Base-by-base conservation (phyloP, 2,797 vertebrate species). In the Microchirus variegatus region DNA sequence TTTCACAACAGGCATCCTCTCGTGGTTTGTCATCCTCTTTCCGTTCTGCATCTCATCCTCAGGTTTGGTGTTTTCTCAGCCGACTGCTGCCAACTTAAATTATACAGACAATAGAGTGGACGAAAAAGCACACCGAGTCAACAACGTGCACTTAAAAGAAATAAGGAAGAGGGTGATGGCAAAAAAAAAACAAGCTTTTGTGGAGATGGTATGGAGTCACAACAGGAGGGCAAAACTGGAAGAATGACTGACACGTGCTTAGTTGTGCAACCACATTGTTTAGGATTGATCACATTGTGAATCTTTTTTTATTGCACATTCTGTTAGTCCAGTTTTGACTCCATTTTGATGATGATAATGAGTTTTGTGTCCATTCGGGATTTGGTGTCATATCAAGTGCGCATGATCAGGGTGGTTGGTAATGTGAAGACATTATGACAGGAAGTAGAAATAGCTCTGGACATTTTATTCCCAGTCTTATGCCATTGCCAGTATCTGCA, bases 31-130 rank as follows among this genome's bases (percentile, higher is more conserved):
- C 26, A 31, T 31, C 26, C 31, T 31, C 4, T 31, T 8, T 31
- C 7, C 4, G 22, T 65, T 73, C 35, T 59, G 3, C n/a, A 58
- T 46, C 19, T 75, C 12, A 2, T 77, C 54, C 47, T 70, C 74
- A 88, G 88, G 76, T 73, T 57, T 70, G 54, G 43, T 62, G 74
- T 73, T 75, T 78, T 73, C 68, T 78, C 75, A 81, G 73, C 77
- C 61, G 67, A 62, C 74, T 79, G 84, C 83, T 85, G 87, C 78
- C 85, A 85, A 71, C 53, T 68, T 8, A 66, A 78, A 64, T 50
- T 35, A 63, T 49, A 61, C 69, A 64, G 60, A 60, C 67, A 53
- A 57, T 59, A 50, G 43, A 74, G 56, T 38, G 40, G 67, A 81
- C 0, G 50, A 78, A 76, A 22, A 87, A 84, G 85, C 81, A 89